Percentiles rank a stretch among this genome's conserved stretches.
These are phyloP conservation scores for Lerista edwardsae DNA, from an alignment of 2,797 vertebrate species.

Conservation along the genomic window DNA sequence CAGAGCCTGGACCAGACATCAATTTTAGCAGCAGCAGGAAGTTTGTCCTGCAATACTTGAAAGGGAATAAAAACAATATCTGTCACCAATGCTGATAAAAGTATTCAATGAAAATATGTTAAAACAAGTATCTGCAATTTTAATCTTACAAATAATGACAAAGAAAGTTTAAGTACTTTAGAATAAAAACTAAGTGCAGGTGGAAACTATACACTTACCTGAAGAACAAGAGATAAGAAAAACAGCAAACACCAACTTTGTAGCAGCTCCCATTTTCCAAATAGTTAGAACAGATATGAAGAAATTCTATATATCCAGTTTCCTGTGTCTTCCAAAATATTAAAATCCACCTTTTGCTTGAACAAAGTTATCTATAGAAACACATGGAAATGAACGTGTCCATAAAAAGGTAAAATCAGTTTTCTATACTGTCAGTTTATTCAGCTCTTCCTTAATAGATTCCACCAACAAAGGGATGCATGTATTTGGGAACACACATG, in stretches of 20 bases:
- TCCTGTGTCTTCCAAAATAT: constrained; percentile 72
- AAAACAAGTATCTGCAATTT: neutral
- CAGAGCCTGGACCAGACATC: neutral
- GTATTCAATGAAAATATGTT: neutral
- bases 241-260: constrained; percentile 95
- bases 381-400: constrained; percentile 54
- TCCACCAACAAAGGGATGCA: constrained; percentile 42
- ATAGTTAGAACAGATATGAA: constrained; percentile 68
- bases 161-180: neutral
- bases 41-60: neutral
- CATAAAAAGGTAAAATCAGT: constrained; percentile 58
- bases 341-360: constrained; percentile 72
- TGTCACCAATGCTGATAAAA: neutral
- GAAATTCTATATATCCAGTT: constrained; percentile 73
- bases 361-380: constrained; percentile 71
- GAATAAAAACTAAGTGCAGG: neutral
- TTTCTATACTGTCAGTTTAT: constrained; percentile 39
- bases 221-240: constrained; percentile 98
- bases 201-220: constrained; percentile 82
- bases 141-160: neutral
- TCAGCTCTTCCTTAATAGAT: constrained; percentile 39
- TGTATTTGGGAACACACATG: constrained; percentile 66
- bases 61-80: neutral
- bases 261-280: constrained; percentile 96
- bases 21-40: neutral